A percentile compares a stretch with the other conserved stretches of the same genome.
Conservation (phyloP, 1,140 invertebrate species). For the Homarus americanus region DNA sequence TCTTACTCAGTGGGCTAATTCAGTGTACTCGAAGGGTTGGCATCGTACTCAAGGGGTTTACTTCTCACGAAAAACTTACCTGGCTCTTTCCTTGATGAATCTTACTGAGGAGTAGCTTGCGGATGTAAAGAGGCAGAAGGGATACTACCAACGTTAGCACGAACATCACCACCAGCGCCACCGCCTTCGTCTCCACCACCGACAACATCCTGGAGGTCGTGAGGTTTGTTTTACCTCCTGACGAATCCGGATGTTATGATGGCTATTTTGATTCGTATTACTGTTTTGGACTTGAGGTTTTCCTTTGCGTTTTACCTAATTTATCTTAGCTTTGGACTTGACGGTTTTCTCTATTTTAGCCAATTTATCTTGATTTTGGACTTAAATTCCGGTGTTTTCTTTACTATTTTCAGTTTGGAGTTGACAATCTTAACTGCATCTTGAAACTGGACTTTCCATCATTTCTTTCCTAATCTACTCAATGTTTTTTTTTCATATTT, state of each 20-base stretch:
- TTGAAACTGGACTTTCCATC: not conserved
- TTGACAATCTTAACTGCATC: not conserved
- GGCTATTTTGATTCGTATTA: not conserved
- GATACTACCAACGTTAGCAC: slow-evolving; percentile 25
- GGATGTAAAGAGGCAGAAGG: slow-evolving; percentile 55
- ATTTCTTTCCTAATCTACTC: not conserved
- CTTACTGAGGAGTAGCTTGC: not conserved
- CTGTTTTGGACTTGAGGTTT: not conserved
- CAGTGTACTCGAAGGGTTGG: no score
- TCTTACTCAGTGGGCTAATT: no score
- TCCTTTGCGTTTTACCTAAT: not conserved
- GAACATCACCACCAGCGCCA: slow-evolving; percentile 49
- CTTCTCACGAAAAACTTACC: not conserved
- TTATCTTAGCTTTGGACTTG: no score
- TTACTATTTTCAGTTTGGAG: not conserved
- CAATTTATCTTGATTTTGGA: not conserved
- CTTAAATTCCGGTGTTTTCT: not conserved
- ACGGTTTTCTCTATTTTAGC: not conserved
- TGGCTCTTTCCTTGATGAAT: not conserved
- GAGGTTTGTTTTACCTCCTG: no score
- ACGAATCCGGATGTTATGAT: not conserved
- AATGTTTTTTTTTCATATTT: not conserved
- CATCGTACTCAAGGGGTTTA: no score
- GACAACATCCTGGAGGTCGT: not conserved
- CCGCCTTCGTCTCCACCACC: slow-evolving; percentile 51